A percentile compares a stretch with the other conserved stretches of the same genome.
These are phyloP conservation scores for Megalurothrips usitatus DNA, from an alignment of 2,888 invertebrate genomes.

Conservation along the genomic window DNA sequence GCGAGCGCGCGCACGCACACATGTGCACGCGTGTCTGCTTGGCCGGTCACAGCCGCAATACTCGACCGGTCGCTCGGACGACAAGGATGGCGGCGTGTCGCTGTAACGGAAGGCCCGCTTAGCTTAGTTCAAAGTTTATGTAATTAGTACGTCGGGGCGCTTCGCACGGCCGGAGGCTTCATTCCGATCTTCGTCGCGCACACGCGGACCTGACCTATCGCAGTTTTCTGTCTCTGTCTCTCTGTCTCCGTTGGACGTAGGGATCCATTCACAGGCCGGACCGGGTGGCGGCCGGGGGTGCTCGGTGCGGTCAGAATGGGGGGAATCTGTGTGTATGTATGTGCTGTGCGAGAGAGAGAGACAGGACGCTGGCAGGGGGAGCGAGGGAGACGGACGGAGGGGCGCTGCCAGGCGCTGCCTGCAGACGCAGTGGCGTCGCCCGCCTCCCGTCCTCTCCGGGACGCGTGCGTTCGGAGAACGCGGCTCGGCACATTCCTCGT, in stretches of 20 bases:
- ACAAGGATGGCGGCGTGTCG: background rate
- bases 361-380: background rate
- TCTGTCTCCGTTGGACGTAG: background rate
- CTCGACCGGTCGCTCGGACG: background rate
- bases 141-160: too few species aligned
- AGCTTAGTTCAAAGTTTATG: constrained; percentile 10
- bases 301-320: too few species aligned
- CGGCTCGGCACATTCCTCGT: background rate
- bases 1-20: background rate
- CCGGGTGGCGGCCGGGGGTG: background rate
- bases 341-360: background rate
- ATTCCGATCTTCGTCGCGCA: too few species aligned
- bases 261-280: too few species aligned
- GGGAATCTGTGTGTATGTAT: background rate
- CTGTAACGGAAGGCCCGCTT: constrained; percentile 3
- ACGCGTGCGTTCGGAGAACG: background rate
- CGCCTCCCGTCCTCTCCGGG: background rate
- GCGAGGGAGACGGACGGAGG: background rate
- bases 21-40: background rate
- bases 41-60: constrained; percentile 8
- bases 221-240: background rate
- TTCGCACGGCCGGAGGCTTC: too few species aligned
- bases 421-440: constrained; percentile 5
- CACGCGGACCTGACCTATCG: too few species aligned
- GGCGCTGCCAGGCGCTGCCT: background rate